Evolutionary conservation across 2,888 invertebrate genomes (phyloP).

Genomic region (Deilephila porcellus): DNA sequence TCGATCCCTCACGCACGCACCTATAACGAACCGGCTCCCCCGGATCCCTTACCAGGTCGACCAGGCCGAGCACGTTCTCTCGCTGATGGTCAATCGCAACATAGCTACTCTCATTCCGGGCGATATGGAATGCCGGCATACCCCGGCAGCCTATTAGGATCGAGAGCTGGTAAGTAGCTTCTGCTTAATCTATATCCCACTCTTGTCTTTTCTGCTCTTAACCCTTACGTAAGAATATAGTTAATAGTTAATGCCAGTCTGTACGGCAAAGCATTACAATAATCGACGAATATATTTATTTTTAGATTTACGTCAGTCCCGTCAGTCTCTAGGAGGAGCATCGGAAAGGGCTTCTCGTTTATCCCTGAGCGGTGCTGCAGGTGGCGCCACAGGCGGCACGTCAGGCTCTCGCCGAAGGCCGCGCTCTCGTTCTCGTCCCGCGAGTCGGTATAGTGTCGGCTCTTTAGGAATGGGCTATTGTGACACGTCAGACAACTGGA

Average conservation of each 20-base stretch:
- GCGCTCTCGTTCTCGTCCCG: constrained; percentile 91
- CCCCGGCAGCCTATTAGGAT: constrained; percentile 87
- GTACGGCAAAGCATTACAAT: background rate
- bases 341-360: constrained; percentile 92
- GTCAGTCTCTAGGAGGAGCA: constrained; percentile 92
- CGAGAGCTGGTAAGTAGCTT: constrained; percentile 73
- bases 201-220: constrained; percentile 11
- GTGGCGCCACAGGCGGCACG: constrained; percentile 86
- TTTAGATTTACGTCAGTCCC: constrained; percentile 92
- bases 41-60: constrained; percentile 91
- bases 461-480: constrained; percentile 94
- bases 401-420: constrained; percentile 89
- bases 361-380: constrained; percentile 87
- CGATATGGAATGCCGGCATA: constrained; percentile 91
- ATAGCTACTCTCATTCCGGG: constrained; percentile 94
- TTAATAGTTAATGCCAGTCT: background rate
- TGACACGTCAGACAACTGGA: constrained; percentile 96
- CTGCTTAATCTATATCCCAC: constrained; percentile 44
- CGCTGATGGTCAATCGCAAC: constrained; percentile 95
- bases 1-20: constrained; percentile 95
- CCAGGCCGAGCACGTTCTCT: constrained; percentile 91
- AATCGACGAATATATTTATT: constrained; percentile 38
- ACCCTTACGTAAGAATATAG: background rate
- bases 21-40: constrained; percentile 86
- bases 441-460: constrained; percentile 91